Evolutionary conservation across 1,140 invertebrate genomes (phyloP), one percentile per base, ranked within the genome.

Genomic region (Zaprionus kolodkinae): DNA sequence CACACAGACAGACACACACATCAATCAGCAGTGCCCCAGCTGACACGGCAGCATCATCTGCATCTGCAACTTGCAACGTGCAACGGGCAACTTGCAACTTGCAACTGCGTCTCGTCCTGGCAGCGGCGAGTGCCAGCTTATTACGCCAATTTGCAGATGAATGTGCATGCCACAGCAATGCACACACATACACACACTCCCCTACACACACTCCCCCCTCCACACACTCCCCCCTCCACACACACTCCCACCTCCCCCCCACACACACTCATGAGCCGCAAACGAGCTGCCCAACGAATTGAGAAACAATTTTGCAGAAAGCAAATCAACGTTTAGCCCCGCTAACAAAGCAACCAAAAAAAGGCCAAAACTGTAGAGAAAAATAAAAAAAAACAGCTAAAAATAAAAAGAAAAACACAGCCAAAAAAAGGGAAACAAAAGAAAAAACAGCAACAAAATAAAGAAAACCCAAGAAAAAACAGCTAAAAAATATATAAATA

Each of bases 221-320:
- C 27, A 40, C 60, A 59, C 61, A 45, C 13, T 61, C 11, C 21
- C 2, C 21, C 21, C 38, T 40, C 38, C 38, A 13, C 36, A 30
- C 56, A 55, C 60, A 55, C 66, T 43, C 17, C 57, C n/a, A 38
- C 36, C 36, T 38, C 36, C 10, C 36, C 36, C 3, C 4, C 5
- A n/a, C n/a, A n/a, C 40, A 48, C 17, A 50, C 27, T 50, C 27
- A 35, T 12, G 27, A 25, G 48, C 76, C 50, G 79, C 75, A 63
- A 69, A 66, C 55, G 63, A 69, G 66, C 65, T 65, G 62, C 63
- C 48, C 81, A 78, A 78, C 81, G 74, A 81, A 89, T 85, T 73
- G 85, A 76, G 85, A 89, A 88, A 88, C 85, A 88, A 88, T 88
- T 88, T 88, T 63, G 55, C 68, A 56, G 63, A 77, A 74, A 81